Evolutionary conservation across 2,797 vertebrate species (phyloP), one percentile per base, ranked within the genome.

Genomic region (Poecilia velifera): DNA sequence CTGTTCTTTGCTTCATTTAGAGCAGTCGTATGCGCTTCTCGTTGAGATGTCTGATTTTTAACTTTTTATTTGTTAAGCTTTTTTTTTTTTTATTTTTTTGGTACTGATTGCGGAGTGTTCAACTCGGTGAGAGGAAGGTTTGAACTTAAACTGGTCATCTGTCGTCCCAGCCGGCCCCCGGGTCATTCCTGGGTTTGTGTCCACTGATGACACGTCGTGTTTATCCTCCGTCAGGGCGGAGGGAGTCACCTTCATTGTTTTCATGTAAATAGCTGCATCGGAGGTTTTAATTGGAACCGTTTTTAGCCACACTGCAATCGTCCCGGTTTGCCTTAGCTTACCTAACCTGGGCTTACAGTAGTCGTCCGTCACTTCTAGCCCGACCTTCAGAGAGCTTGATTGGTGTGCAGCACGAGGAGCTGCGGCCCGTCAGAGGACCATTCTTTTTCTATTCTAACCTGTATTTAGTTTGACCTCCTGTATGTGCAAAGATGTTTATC

Each of bases 401-500:
- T 90, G 92, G 88, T 93, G 91, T 96, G 92, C 93, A 92, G 96
- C 93, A 18, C 91, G 86, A 92, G 93, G 90, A 95, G 94, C 94
- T 96, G 91, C 96, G 94, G 96, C 93, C 90, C 93, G 94, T 93
- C 96, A 94, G 95, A 97, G 97, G 97, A 98, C 97, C 97, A 96
- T 97, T 97, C 95, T 94, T 94, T 97, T 97, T 97, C 96, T 97
- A 96, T 96, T 94, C 97, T 97, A 95, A 92, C 96, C 90, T 97
- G 93, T 95, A 88, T 96, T 94, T 95, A 92, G 95, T 97, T 97
- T 96, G 93, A 96, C 96, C 96, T 97, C 95, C 95, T 97, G 93
- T 97, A 96, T 97, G 97, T 97, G 97, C 96, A 97, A 96, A 97
- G 96, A 97, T 93, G 95, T 95, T 97, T 93, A 96, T 98, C 94